These are phyloP conservation scores for Andricus grossulariae DNA, from an alignment of 1,140 invertebrate species.

Conservation along the genomic window DNA sequence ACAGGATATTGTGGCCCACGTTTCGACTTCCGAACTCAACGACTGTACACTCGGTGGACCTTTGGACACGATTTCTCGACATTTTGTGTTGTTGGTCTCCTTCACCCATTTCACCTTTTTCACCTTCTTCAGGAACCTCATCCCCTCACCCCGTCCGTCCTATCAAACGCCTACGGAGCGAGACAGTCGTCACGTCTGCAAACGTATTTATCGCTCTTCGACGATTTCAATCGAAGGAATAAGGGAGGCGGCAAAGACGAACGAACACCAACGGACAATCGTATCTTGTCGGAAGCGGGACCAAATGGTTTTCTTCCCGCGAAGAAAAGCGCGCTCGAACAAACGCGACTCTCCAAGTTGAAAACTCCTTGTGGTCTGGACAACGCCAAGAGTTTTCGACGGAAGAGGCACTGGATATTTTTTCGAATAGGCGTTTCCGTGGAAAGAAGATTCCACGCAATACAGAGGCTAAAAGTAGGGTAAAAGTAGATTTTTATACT, in stretches of 20 bases:
- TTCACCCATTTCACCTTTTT: too few relatives aligned
- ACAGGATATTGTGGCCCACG: constrained; percentile 59
- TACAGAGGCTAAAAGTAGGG: too few relatives aligned
- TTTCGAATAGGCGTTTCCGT: neutral
- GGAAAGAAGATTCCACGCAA: too few relatives aligned
- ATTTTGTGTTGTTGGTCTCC: neutral
- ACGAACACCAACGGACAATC: constrained; percentile 2
- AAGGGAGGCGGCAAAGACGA: constrained; percentile 16
- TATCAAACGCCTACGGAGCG: neutral
- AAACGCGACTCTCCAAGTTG: neutral
- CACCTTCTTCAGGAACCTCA: too few relatives aligned
- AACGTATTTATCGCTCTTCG: constrained; percentile 10
- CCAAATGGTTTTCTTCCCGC: constrained; percentile 22
- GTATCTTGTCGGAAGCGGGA: constrained; percentile 3
- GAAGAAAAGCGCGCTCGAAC: neutral
- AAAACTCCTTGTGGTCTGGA: constrained; percentile 14
- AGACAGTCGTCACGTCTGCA: neutral
- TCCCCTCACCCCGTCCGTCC: neutral
- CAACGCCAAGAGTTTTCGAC: neutral
- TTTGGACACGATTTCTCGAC: constrained; percentile 39
- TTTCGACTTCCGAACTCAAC: constrained; percentile 59
- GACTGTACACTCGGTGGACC: constrained; percentile 34
- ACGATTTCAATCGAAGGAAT: constrained; percentile 25
- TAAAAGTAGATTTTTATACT: too few relatives aligned
- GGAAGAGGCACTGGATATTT: neutral